phyloP scores from a whole-genome alignment of 2,113 vertebrate species.

The Protomyctophum bolini region DNA sequence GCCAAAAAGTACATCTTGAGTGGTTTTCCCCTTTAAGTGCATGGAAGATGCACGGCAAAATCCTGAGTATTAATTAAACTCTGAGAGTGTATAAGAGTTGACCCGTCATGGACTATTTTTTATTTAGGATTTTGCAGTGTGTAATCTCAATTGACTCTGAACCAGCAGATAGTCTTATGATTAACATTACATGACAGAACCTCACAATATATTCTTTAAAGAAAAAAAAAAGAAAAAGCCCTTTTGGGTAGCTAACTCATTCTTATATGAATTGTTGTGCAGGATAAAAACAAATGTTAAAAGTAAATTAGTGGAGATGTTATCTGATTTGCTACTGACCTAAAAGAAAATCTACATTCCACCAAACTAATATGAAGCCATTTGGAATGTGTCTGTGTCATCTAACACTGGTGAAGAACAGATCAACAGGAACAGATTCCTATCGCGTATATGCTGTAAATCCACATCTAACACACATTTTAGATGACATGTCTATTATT shows the following conservation, averaged over 20 bases:
- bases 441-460: not conserved
- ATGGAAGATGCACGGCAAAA: too few species aligned
- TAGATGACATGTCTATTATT: not conserved
- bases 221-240: not conserved
- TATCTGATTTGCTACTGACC: slow-evolving; percentile 22
- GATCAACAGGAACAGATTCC: too few species aligned
- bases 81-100: too few species aligned
- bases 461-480: not conserved
- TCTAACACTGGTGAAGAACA: not conserved
- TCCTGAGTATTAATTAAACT: too few species aligned
- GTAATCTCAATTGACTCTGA: slow-evolving; percentile 54
- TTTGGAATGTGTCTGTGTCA: not conserved
- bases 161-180: slow-evolving; percentile 65
- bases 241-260: not conserved
- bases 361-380: slow-evolving; percentile 15
- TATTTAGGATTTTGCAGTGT: too few species aligned
- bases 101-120: too few species aligned
- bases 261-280: slow-evolving; percentile 23
- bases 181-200: not conserved
- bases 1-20: too few species aligned
- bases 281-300: slow-evolving; percentile 24
- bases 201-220: too few species aligned
- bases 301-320: not conserved
- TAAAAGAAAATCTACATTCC: slow-evolving; percentile 13
- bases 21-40: too few species aligned